Conservation (phyloP, 2,888 invertebrate species). For the Osmoderma eremita region DNA sequence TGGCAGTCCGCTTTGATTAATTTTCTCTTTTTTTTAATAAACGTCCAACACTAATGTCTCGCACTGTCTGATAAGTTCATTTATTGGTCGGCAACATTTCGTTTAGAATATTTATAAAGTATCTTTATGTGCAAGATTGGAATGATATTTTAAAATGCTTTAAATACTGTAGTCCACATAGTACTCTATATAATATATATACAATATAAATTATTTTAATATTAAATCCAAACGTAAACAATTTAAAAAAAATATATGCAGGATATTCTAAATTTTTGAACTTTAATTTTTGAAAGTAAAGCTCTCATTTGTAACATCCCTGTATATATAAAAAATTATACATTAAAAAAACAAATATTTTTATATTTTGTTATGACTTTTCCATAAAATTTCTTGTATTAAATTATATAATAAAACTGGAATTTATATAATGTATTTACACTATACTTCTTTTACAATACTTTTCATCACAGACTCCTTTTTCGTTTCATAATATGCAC, state of each 20-base stretch:
- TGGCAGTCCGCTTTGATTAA: constrained; percentile 54
- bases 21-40: constrained; percentile 11
- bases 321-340: not conserved
- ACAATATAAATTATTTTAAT: constrained; percentile 8
- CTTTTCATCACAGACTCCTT: constrained; percentile 32
- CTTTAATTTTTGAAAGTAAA: no score
- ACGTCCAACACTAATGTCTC: constrained; percentile 12
- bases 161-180: constrained; percentile 28
- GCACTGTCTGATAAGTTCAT: constrained; percentile 14
- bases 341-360: constrained; percentile 8
- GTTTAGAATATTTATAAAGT: constrained; percentile 26
- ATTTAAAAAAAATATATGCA: not conserved
- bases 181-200: not conserved
- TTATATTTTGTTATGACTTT: no score
- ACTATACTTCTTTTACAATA: constrained; percentile 25
- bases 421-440: constrained; percentile 21
- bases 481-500: constrained; percentile 25
- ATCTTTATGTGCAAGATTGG: constrained; percentile 12
- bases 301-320: no score
- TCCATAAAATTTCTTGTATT: no score
- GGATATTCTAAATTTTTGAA: no score
- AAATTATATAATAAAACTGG: constrained; percentile 8
- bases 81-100: constrained; percentile 34
- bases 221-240: not conserved
- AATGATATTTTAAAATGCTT: constrained; percentile 23